A percentile compares a stretch with the other conserved stretches of the same genome.
Conservation (phyloP, 2,797 vertebrate species). For the Dendrocincla fuliginosa region DNA sequence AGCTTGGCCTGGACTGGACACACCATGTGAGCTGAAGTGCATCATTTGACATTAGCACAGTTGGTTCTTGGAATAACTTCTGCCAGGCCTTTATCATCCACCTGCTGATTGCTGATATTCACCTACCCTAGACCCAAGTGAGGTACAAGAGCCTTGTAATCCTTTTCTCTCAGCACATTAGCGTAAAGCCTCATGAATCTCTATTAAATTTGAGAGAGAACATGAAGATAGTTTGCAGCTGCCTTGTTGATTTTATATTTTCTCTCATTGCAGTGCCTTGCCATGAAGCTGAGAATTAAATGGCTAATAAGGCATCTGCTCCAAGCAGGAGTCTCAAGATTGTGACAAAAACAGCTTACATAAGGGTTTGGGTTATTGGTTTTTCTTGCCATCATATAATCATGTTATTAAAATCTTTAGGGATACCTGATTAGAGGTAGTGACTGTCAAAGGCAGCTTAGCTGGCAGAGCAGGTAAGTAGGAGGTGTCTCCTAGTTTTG, state of each 20-base stretch:
- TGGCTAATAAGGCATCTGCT: conserved; percentile 53
- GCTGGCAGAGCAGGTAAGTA: background rate
- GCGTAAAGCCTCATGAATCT: conserved; percentile 57
- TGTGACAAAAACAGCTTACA: conserved; percentile 26
- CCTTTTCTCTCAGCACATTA: background rate
- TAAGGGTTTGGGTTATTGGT: background rate
- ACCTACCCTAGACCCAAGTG: background rate
- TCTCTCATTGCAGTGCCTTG: background rate
- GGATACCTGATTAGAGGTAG: background rate
- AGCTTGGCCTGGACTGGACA: background rate
- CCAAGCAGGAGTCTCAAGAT: conserved; percentile 24
- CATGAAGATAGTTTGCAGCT: conserved; percentile 43
- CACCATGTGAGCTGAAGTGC: background rate
- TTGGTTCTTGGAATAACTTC: background rate
- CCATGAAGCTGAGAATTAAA: conserved; percentile 41
- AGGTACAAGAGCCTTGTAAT: background rate
- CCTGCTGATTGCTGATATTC: background rate
- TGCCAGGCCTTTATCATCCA: background rate
- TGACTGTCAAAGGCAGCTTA: background rate
- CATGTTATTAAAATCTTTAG: background rate
- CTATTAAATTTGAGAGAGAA: conserved; percentile 55
- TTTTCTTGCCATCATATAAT: conserved; percentile 21
- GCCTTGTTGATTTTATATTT: conserved; percentile 59
- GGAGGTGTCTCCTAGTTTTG: accelerated
- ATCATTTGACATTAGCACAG: background rate